Percentiles rank a stretch among this genome's conserved stretches.
phyloP scores from a whole-genome alignment of 2,113 vertebrate species.

The Suncus etruscus region DNA sequence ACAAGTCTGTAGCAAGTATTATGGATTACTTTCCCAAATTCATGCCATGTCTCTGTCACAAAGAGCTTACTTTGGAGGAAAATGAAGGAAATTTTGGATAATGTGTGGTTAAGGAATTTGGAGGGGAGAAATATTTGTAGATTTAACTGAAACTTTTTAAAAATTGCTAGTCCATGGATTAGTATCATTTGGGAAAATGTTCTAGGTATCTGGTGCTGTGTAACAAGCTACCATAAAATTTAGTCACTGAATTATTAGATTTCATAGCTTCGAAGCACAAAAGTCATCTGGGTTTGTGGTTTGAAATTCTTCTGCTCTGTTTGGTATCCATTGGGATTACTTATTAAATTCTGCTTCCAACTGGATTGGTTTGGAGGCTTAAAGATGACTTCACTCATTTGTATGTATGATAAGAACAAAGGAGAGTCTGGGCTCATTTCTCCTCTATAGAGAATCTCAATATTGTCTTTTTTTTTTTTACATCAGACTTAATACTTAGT shows the following conservation, averaged over 20 bases:
- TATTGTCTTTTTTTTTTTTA: not conserved
- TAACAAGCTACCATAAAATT: not conserved
- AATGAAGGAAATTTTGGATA: constrained; percentile 42
- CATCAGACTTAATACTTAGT: not conserved
- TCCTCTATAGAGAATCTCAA: not conserved
- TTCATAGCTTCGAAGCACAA: constrained; percentile 34
- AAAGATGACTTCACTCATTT: not conserved
- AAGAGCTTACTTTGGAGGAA: constrained; percentile 13
- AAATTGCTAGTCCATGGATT: not conserved
- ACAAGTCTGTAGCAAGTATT: not conserved
- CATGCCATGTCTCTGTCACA: not conserved
- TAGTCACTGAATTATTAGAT: not conserved
- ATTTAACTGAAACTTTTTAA: not conserved
- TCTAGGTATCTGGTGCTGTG: not conserved
- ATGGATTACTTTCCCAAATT: not conserved
- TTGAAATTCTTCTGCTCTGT: not conserved
- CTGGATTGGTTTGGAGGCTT: not conserved
- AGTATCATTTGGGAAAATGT: not conserved
- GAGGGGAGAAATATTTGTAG: not conserved
- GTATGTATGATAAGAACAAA: not conserved
- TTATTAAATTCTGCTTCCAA: not conserved
- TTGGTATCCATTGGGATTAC: not conserved
- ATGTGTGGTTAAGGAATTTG: not conserved
- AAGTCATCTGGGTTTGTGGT: not conserved
- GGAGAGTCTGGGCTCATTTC: not conserved